Base-by-base conservation (phyloP, 2,888 invertebrate species). In the Chalcis sispes region DNA sequence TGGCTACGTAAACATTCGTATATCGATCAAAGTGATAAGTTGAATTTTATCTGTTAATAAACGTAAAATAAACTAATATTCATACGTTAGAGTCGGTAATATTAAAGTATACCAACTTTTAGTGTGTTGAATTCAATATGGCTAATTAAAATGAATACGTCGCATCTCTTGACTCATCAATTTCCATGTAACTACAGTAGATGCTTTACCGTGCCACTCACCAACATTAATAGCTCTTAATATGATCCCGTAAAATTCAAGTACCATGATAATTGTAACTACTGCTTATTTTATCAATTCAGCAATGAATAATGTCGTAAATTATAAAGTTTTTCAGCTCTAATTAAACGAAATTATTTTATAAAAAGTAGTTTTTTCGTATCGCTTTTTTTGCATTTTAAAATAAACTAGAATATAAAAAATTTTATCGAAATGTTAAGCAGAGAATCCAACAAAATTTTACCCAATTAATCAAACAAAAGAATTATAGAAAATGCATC, bases 111-210 rank as follows among this genome's bases (percentile, higher is more conserved):
- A 50, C 18, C 7, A 50, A 25, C 29, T 40, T 32, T 50, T 52
- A 65, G 10, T 36, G 15, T n/a, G 15, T 65, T 10, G 50, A 56
- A 67, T 72, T 62, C 67, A 20, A 61, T 76, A 40, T 25, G 56
- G 42, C 32, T 69, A 72, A 77, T 72, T 77, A 69, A 58, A 77
- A 52, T 50, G 64, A 72, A 72, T n/a, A 58, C 77, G 52, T 46
- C 56, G 64, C 72, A 59, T 64, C 59, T 69, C 65, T 77, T 65
- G 73, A 73, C 59, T 73, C 77, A 59, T 77, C 59, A 64, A 72
- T 77, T 73, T 52, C 56, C 7, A 65, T 70, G 18, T 27, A 25
- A 8, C 46, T 58, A n/a, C 13, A 42, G 56, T 62, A n/a, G 15
- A 62, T 42, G 62, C 50, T 59, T 27, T 25, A 40, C 48, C 46